Conservation (phyloP, 1,140 invertebrate species). For the Aphelenchoides fujianensis region DNA sequence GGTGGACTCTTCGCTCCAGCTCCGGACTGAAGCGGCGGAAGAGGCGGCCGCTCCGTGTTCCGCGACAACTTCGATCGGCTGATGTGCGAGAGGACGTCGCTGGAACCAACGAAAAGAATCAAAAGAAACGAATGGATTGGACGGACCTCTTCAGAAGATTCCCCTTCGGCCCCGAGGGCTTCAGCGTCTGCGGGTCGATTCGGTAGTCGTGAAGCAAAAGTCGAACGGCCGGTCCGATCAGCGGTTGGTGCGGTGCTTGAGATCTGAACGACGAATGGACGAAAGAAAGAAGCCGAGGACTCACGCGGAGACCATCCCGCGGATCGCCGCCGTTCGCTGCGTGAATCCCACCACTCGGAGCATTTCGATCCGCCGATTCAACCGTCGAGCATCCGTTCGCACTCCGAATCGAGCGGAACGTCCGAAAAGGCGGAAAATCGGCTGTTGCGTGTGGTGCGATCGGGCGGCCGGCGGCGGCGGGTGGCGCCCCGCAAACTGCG, state of each 20-base stretch:
- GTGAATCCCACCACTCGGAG: neutral
- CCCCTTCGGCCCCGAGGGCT: conserved; percentile 17
- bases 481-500: too few species aligned
- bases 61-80: neutral
- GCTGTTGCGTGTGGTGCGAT: too few species aligned
- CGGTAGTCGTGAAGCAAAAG: conserved; percentile 18
- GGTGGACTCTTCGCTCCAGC: neutral
- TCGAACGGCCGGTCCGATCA: conserved; percentile 19
- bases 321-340: neutral
- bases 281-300: neutral
- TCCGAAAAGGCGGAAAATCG: too few species aligned
- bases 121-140: neutral
- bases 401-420: too few species aligned
- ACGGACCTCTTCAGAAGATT: conserved; percentile 19
- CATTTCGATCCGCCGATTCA: too few species aligned
- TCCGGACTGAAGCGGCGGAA: neutral
- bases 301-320: neutral
- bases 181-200: neutral
- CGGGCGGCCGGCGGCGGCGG: too few species aligned
- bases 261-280: neutral
- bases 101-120: neutral
- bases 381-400: too few species aligned
- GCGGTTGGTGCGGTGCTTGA: neutral
- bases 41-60: neutral
- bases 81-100: conserved; percentile 4